phyloP scores from a whole-genome alignment of 2,888 invertebrate genomes.

The Campoplex nolae region DNA sequence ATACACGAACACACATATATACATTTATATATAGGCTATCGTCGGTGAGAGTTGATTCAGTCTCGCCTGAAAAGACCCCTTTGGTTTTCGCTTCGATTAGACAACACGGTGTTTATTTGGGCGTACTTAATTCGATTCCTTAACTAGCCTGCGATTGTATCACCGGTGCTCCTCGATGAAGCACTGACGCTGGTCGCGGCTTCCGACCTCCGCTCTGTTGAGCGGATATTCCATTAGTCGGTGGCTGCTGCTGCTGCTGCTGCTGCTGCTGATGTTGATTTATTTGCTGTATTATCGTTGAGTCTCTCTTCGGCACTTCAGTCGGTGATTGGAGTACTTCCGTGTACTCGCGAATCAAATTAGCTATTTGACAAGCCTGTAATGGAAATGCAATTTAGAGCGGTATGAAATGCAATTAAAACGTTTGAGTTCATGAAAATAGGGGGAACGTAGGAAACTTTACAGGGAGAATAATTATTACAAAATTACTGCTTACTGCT shows the following conservation, averaged over 20 bases:
- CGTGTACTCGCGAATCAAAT: slow-evolving; percentile 95
- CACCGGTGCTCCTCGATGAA: slow-evolving; percentile 86
- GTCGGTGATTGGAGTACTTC: slow-evolving; percentile 87
- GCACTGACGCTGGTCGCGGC: slow-evolving; percentile 85
- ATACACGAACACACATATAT: slow-evolving; percentile 14
- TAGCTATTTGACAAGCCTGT: slow-evolving; percentile 97
- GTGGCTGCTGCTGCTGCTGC: slow-evolving; percentile 75
- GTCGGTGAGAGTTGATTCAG: slow-evolving; percentile 71
- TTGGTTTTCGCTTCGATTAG: slow-evolving; percentile 62
- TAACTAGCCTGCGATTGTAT: slow-evolving; percentile 88
- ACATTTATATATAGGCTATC: slow-evolving; percentile 72
- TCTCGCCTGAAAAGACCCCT: slow-evolving; percentile 64
- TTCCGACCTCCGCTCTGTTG: slow-evolving; percentile 78
- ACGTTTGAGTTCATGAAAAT: background rate
- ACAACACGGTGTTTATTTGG: slow-evolving; percentile 34
- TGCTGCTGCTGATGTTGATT: slow-evolving; percentile 78
- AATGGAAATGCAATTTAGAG: slow-evolving; percentile 34
- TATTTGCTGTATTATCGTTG: slow-evolving; percentile 79
- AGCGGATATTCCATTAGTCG: slow-evolving; percentile 71
- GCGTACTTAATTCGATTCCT: slow-evolving; percentile 70
- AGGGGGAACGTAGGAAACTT: background rate
- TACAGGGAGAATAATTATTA: background rate
- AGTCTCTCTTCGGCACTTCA: slow-evolving; percentile 82
- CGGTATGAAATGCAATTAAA: background rate
- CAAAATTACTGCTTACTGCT: background rate